Percentiles rank a stretch among this genome's conserved stretches.
phyloP scores from a whole-genome alignment of 2,797 vertebrate genomes.

The Pantherophis alleghaniensis region DNA sequence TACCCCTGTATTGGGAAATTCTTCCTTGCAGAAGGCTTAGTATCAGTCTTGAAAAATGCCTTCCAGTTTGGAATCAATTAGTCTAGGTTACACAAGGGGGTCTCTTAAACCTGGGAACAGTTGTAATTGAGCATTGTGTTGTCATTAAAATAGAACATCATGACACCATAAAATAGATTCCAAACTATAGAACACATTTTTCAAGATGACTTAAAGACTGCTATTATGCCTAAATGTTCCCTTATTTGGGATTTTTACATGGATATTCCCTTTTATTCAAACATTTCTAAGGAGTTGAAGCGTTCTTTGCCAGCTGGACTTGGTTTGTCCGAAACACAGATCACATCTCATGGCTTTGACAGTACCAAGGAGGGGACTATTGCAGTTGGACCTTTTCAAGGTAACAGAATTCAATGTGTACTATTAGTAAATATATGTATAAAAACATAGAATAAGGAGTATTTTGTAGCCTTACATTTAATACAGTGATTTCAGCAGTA shows the following conservation, averaged over 20 bases:
- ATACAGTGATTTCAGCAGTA: not conserved
- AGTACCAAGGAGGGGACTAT: constrained; percentile 82
- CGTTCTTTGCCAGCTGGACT: constrained; percentile 74
- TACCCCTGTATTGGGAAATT: not conserved
- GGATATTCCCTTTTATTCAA: constrained; percentile 61
- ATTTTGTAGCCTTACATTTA: not conserved
- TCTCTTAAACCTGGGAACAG: not conserved
- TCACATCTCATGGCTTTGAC: constrained; percentile 80
- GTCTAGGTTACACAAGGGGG: not conserved
- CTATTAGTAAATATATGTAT: not conserved
- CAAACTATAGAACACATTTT: constrained; percentile 31
- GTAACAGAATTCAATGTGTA: constrained; percentile 64
- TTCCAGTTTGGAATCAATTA: not conserved
- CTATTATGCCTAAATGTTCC: constrained; percentile 40
- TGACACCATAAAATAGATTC: constrained; percentile 14
- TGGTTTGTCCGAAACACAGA: constrained; percentile 83
- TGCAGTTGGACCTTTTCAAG: constrained; percentile 83
- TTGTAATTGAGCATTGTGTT: constrained; percentile 15
- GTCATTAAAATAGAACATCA: constrained; percentile 26
- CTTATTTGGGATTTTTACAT: constrained; percentile 43
- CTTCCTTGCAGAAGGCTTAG: not conserved
- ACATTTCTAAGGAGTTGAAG: constrained; percentile 79
- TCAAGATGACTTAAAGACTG: constrained; percentile 38
- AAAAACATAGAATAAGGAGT: not conserved
- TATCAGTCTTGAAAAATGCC: not conserved